Percentiles rank a stretch among this genome's conserved stretches.
Conservation (phyloP, 1,140 invertebrate species). For the Drosophila ogumai region DNA sequence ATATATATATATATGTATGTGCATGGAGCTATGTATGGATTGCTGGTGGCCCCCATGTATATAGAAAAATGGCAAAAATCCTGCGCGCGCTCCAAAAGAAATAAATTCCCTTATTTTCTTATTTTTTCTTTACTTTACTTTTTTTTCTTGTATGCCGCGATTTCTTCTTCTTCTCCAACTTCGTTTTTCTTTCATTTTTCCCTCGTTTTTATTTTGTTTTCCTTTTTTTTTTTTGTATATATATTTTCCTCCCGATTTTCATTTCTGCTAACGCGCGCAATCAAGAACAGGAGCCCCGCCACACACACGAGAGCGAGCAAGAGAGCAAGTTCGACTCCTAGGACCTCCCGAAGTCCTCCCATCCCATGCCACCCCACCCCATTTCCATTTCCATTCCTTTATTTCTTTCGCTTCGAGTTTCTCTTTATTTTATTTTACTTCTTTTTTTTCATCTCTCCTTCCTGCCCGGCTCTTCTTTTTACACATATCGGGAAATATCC, state of each 20-base stretch:
- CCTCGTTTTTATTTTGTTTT: constrained; percentile 13
- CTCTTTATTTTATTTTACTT: constrained; percentile 43
- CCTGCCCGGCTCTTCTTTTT: constrained; percentile 40
- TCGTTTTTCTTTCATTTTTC: constrained; percentile 43
- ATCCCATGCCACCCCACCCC: background rate
- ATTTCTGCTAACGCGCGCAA: constrained; percentile 80
- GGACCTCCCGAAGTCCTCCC: constrained; percentile 21
- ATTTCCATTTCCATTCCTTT: constrained; percentile 38
- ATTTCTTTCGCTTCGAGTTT: constrained; percentile 62
- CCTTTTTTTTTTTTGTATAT: constrained; percentile 38
- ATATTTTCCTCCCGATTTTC: constrained; percentile 72
- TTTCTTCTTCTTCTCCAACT: constrained; percentile 51
- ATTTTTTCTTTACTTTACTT: constrained; percentile 6
- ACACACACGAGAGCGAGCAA: constrained; percentile 27
- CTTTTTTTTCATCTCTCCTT: constrained; percentile 14
- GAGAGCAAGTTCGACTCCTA: constrained; percentile 55
- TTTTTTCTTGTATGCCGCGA: constrained; percentile 75
- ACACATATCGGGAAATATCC: constrained; percentile 83
- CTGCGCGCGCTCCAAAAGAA: constrained; percentile 74
- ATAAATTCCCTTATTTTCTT: constrained; percentile 65
- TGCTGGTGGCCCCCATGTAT: constrained; percentile 22
- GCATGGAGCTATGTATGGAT: constrained; percentile 21
- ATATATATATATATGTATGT: constrained; percentile 22
- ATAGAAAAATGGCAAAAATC: constrained; percentile 71
- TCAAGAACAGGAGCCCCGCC: constrained; percentile 64